Percentiles rank a stretch among this genome's conserved stretches.
Evolutionary conservation across 2,113 vertebrate genomes (phyloP).

Genomic region (Coregonus clupeaformis): DNA sequence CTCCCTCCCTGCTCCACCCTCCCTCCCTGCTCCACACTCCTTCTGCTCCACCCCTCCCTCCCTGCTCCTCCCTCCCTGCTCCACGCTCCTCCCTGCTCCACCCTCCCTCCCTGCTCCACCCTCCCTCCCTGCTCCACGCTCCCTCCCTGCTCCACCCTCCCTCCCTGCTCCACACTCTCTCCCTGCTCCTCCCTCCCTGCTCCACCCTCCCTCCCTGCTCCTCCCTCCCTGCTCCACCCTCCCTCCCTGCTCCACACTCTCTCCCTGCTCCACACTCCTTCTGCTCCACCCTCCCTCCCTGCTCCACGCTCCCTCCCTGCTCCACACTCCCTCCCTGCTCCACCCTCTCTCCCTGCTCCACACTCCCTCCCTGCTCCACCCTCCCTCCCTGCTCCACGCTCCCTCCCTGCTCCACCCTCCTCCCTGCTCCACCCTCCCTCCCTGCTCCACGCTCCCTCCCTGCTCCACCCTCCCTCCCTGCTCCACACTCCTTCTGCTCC

Average conservation of each 20-base stretch:
- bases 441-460: background rate
- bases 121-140: too few species aligned
- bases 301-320: conserved; percentile 53
- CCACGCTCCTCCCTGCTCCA: too few species aligned
- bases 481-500: too few species aligned
- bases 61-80: background rate
- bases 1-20: background rate
- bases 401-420: too few species aligned
- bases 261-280: too few species aligned
- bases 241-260: too few species aligned
- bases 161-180: too few species aligned
- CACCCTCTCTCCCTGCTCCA: too few species aligned
- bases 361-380: too few species aligned
- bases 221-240: conserved; percentile 84
- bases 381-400: too few species aligned
- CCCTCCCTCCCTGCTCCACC: too few species aligned
- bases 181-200: conserved; percentile 60
- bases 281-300: conserved; percentile 50
- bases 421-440: conserved; percentile 60
- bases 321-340: conserved; percentile 34
- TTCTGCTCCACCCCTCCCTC: background rate
- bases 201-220: conserved; percentile 73
- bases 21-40: background rate
- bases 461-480: background rate
- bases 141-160: too few species aligned